Evolutionary conservation across 2,113 vertebrate species (phyloP), one percentile per base, ranked within the genome.

Genomic region (Uropsilus gracilis): DNA sequence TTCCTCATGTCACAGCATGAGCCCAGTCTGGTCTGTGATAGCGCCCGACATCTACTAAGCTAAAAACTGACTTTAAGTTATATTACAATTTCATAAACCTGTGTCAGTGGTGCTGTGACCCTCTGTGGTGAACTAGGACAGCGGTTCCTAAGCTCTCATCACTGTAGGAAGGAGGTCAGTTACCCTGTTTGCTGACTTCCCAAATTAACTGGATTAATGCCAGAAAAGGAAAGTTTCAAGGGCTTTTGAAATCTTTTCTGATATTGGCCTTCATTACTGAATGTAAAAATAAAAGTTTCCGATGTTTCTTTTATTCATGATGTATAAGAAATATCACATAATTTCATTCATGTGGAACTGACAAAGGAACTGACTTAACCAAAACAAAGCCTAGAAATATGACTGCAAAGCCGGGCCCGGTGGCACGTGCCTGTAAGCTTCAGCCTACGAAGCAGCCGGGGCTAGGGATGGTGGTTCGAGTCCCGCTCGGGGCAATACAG

Each of bases 231-330:
- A 89, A 93, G 53, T 24, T 46, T 34, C 44, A n/a, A 26, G 34
- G 39, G 34, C 2, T 28, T 84, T 39, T 77, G 10, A 69, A 84
- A 28, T 42, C 84, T 20, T 78, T 94, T 72, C 48, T 89, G 61
- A 92, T 66, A 20, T 61, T 63, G 24, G 2, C 57, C 2, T 91
- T 71, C 20, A 88, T 81, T 92, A 91, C 30, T 66, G 90, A 92
- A 71, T 90, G 53, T 75, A 92, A 94, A 91, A 81, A 68, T 16
- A 10, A 24, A 46, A 80, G 63, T 86, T 94, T 76, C 48, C 77
- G 20, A n/a, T 83, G 57, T n/a, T 64, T 86, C 13, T 61, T 4
- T 53, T 53, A 53, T 53, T 53, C 50, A 53, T 53, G 50, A 53
- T 53, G 17, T 53, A 53, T 53, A 53, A 53, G 50, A 53, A 53